Base-by-base conservation (phyloP, 2,888 invertebrate species). In the Phortica okadai region DNA sequence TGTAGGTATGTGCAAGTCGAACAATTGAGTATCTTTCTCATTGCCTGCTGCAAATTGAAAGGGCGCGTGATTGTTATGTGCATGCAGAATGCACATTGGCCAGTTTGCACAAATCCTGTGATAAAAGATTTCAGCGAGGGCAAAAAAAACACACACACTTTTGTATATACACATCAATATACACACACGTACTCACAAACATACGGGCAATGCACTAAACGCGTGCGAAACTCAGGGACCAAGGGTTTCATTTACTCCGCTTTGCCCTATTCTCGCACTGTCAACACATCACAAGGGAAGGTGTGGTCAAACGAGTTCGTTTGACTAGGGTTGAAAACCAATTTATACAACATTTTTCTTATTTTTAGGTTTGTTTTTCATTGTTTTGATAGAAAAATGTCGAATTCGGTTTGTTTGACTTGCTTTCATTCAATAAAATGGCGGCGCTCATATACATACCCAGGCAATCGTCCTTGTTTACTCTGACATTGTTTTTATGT, bases 81-180 rank as follows among this genome's bases (percentile, higher is more conserved):
- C 50, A 50, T 50, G 78, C 78, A 78, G 79, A 77, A 77, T 77
- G 84, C 83, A 83, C 87, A 84, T 84, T 84, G 84, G 84, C 86
- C 86, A 84, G 84, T 77, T 42, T 33, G 72, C 45, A n/a, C 74
- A 69, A 74, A 67, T 67, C 75, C 75, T 50, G 54, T 11, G 14
- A 50, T 21, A 50, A 50, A 11, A 50, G 8, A 50, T 50, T 10
- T 41, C 5, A n/a, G 41, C 41, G 6, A 44, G 50, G 77, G 62
- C 78, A 64, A 76, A 79, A 56, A 67, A 69, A 59, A 67, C 21
- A n/a, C 16, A 70, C 62, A 56, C 50, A 5, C 33, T 2, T 33
- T 33, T 33, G 2, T 33, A 33, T 33, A 5, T 33, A 33, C 33
- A 33, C 33, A 33, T 33, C 33, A 33, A 4, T 33, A 33, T 33